phyloP scores from a whole-genome alignment of 2,797 vertebrate genomes.

The Poeciliopsis infans region DNA sequence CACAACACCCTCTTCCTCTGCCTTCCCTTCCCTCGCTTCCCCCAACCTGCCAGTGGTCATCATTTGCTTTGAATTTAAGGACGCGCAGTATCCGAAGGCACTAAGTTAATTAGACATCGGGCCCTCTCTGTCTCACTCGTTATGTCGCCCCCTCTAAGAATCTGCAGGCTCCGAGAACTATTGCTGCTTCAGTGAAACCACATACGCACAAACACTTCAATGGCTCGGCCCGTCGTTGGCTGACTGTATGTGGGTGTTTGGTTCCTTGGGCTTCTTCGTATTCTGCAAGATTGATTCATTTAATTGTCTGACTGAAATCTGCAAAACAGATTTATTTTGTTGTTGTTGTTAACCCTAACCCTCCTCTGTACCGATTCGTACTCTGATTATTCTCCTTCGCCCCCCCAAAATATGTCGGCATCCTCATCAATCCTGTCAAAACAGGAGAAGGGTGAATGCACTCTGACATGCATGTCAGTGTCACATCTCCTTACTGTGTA shows the following conservation, averaged over 20 bases:
- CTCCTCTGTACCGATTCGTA: slow-evolving; percentile 1
- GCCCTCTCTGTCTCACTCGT: slow-evolving; percentile 47
- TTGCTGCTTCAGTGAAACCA: slow-evolving; percentile 49
- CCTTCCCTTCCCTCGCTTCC: background rate
- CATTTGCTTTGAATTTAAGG: slow-evolving; percentile 62
- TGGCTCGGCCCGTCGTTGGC: slow-evolving; percentile 21
- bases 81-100: slow-evolving; percentile 62
- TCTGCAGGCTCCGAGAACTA: slow-evolving; percentile 37
- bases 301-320: slow-evolving; percentile 17
- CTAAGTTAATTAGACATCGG: slow-evolving; percentile 66
- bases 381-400: background rate
- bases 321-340: slow-evolving; percentile 5
- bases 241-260: slow-evolving; percentile 22
- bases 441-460: slow-evolving; percentile 41
- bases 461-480: slow-evolving; percentile 58
- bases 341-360: too few species aligned
- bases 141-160: slow-evolving; percentile 32
- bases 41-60: slow-evolving; percentile 48
- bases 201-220: slow-evolving; percentile 21
- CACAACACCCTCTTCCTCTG: slow-evolving; percentile 14
- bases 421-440: slow-evolving; percentile 54
- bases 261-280: slow-evolving; percentile 21
- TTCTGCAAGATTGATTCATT: slow-evolving; percentile 25
- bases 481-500: slow-evolving; percentile 51
- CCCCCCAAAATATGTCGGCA: slow-evolving; percentile 20